These are phyloP conservation scores for Alosa alosa DNA, from an alignment of 2,113 vertebrate genomes.

Conservation along the genomic window DNA sequence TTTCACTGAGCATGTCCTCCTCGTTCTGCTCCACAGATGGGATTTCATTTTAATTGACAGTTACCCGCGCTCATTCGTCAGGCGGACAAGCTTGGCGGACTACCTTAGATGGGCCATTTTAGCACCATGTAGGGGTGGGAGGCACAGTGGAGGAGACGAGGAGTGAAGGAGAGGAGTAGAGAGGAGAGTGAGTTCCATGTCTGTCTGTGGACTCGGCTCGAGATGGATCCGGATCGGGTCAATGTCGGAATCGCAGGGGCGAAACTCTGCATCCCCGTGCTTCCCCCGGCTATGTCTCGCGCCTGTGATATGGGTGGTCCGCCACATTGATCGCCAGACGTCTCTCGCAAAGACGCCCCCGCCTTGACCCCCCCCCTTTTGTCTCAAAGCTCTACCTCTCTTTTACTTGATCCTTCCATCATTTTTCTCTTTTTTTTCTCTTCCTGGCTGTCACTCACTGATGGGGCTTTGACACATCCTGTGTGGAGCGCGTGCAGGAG, in stretches of 20 bases:
- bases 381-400: not conserved
- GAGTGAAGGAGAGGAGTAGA: not conserved
- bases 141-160: slow-evolving; percentile 23
- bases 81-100: slow-evolving; percentile 53
- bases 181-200: not conserved
- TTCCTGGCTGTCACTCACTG: slow-evolving; percentile 64
- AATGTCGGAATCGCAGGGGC: slow-evolving; percentile 32
- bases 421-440: slow-evolving; percentile 59
- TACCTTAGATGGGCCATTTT: slow-evolving; percentile 42
- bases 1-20: slow-evolving; percentile 50
- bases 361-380: not conserved
- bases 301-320: slow-evolving; percentile 44
- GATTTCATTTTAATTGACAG: slow-evolving; percentile 76
- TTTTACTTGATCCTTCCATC: slow-evolving; percentile 55
- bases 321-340: slow-evolving; percentile 65
- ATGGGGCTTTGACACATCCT: slow-evolving; percentile 66
- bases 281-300: slow-evolving; percentile 17
- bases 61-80: slow-evolving; percentile 67
- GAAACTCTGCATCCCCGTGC: slow-evolving; percentile 20
- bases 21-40: slow-evolving; percentile 61
- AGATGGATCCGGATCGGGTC: slow-evolving; percentile 20
- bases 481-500: slow-evolving; percentile 59
- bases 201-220: not conserved
- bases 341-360: slow-evolving; percentile 26
- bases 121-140: slow-evolving; percentile 44